phyloP scores from a whole-genome alignment of 2,888 invertebrate species.

The Polyommatus iphigenia region DNA sequence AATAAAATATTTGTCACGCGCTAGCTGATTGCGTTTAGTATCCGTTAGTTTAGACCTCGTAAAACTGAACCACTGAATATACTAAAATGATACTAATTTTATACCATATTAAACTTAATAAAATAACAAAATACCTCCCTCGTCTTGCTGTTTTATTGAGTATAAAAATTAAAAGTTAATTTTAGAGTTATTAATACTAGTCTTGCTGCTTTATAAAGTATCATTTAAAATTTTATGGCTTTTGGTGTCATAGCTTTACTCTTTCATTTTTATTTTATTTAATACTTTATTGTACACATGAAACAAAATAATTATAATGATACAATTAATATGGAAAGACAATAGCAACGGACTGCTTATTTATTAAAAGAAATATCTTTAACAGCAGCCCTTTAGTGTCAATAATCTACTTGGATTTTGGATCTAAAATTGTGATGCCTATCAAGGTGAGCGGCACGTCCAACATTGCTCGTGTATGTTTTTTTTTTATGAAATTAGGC shows the following conservation, averaged over 20 bases:
- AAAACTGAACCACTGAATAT: constrained; percentile 2
- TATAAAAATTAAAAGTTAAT: neutral
- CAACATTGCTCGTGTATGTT: too few relatives aligned
- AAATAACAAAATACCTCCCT: constrained; percentile 18
- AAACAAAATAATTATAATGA: too few relatives aligned
- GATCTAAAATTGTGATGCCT: neutral
- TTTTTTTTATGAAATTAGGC: too few relatives aligned
- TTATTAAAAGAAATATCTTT: too few relatives aligned
- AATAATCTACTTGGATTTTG: neutral
- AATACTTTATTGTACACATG: too few relatives aligned
- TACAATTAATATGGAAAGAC: too few relatives aligned
- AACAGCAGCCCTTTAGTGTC: too few relatives aligned
- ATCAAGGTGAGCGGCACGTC: too few relatives aligned
- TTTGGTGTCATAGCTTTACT: neutral
- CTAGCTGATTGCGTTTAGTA: neutral
- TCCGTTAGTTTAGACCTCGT: constrained; percentile 22
- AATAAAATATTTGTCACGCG: neutral
- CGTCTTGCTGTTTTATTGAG: neutral
- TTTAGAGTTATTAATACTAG: neutral
- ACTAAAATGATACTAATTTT: constrained; percentile 7
- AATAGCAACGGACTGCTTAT: too few relatives aligned
- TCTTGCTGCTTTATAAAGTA: neutral
- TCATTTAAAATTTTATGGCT: neutral
- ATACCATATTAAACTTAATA: constrained; percentile 17
- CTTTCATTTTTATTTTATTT: too few relatives aligned